Percentiles rank a stretch among this genome's conserved stretches.
Evolutionary conservation across 2,888 invertebrate genomes (phyloP).

Genomic region (Spilarctia lutea): DNA sequence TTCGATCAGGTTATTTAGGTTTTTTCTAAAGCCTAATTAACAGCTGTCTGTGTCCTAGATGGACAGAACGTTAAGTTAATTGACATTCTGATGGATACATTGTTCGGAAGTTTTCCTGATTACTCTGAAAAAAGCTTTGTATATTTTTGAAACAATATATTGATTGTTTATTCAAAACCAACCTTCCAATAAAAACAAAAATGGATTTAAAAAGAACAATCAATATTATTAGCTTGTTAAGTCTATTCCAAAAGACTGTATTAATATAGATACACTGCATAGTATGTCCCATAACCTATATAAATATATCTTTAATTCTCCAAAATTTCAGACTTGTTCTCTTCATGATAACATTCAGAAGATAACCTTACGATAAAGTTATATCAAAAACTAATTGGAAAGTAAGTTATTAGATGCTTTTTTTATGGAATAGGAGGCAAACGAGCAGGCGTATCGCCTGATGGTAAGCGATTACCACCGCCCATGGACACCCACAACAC

Average conservation of each 20-base stretch:
- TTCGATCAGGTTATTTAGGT: conserved; percentile 7
- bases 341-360: too few species aligned
- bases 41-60: conserved; percentile 18
- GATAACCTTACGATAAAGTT: too few species aligned
- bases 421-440: too few species aligned
- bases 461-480: too few species aligned
- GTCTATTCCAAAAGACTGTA: too few species aligned
- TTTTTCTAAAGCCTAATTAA: conserved; percentile 23
- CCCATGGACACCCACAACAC: too few species aligned
- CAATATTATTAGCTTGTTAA: too few species aligned
- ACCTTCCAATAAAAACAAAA: not conserved
- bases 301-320: too few species aligned
- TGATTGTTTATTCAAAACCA: not conserved
- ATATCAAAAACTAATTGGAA: too few species aligned
- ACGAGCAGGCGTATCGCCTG: too few species aligned
- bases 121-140: conserved; percentile 16
- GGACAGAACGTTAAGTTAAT: conserved; percentile 30
- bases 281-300: not conserved
- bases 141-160: not conserved
- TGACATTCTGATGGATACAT: conserved; percentile 34
- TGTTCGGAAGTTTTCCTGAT: conserved; percentile 21
- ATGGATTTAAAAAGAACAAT: not conserved
- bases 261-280: not conserved
- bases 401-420: not conserved
- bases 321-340: too few species aligned